Evolutionary conservation across 1,140 invertebrate species (phyloP).

Genomic region (Rhyzopertha dominica): DNA sequence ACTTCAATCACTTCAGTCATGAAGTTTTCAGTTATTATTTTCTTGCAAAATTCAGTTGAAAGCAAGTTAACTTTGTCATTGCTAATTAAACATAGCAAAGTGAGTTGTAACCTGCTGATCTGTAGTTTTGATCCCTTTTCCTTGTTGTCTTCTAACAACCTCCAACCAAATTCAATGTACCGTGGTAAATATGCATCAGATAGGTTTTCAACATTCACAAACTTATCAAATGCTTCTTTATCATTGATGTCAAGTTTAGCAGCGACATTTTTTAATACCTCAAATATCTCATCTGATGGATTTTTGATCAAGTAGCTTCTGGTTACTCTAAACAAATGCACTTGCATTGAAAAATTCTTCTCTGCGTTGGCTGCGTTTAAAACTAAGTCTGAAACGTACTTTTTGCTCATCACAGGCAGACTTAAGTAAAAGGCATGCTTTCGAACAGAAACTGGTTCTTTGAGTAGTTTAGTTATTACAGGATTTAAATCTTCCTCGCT

Average conservation of each 20-base stretch:
- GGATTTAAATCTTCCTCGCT: neutral
- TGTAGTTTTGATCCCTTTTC: too few species aligned
- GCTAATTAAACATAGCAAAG: too few species aligned
- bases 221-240: neutral
- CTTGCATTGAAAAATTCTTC: neutral
- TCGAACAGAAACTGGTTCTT: neutral
- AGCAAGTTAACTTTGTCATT: too few species aligned
- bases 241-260: neutral
- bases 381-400: neutral
- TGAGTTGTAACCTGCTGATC: too few species aligned
- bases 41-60: too few species aligned
- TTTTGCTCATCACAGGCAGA: neutral
- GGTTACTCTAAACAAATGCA: neutral
- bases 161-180: conserved; percentile 1
- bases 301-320: neutral
- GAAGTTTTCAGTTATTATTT: too few species aligned
- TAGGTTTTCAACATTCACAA: neutral
- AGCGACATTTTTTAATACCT: neutral
- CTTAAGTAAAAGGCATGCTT: conserved; percentile 1
- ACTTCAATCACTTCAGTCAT: too few species aligned
- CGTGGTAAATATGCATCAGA: neutral
- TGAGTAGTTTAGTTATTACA: neutral
- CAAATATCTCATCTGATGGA: neutral
- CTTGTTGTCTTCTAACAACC: neutral
- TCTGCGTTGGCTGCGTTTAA: neutral